Conservation (phyloP, 2,113 vertebrate genomes). For the Pyxicephalus adspersus region DNA sequence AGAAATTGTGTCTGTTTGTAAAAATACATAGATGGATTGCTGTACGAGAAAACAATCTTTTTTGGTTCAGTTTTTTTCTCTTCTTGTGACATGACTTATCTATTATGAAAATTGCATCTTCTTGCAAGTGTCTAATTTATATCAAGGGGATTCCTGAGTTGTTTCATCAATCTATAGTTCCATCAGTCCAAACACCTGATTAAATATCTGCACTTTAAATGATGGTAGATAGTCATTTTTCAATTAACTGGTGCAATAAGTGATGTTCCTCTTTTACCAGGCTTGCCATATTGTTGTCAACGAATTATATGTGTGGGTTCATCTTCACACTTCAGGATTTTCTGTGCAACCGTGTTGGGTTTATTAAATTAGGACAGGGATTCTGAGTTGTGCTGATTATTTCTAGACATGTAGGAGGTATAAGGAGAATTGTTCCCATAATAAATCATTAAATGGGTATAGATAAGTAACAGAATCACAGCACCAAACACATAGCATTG, state of each 20-base stretch:
- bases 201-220: neutral
- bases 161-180: constrained; percentile 44
- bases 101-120: constrained; percentile 55
- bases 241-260: neutral
- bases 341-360: too few species aligned
- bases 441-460: too few species aligned
- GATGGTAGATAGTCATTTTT: neutral
- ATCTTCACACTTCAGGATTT: too few species aligned
- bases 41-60: constrained; percentile 54
- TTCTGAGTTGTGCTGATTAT: too few species aligned
- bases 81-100: constrained; percentile 53
- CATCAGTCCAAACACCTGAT: constrained; percentile 22
- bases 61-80: constrained; percentile 40
- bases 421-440: too few species aligned
- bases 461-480: too few species aligned
- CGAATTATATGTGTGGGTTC: too few species aligned
- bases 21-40: constrained; percentile 50
- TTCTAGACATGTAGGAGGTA: too few species aligned
- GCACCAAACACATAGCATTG: too few species aligned
- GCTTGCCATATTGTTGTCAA: too few species aligned
- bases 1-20: constrained; percentile 43
- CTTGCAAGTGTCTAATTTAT: constrained; percentile 49
- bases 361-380: too few species aligned
- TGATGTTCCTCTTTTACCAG: neutral
- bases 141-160: constrained; percentile 40